Evolutionary conservation across 2,797 vertebrate species (phyloP), one percentile per base, ranked within the genome.

Genomic region (Scarus forsteni): DNA sequence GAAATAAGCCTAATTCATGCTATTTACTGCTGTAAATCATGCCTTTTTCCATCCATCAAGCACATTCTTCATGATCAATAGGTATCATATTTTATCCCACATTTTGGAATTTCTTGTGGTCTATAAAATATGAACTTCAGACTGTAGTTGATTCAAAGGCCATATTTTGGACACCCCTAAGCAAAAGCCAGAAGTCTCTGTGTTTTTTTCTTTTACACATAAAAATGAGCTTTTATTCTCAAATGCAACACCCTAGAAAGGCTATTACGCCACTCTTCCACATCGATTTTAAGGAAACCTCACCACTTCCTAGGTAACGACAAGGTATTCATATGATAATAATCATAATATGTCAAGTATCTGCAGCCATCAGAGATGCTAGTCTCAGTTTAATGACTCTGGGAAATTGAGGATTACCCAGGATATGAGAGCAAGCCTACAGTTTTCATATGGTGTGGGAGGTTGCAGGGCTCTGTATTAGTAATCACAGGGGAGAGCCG

Each of bases 301-400:
- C 60, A 45, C 84, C 86, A 86, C 89, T 90, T 83, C 81, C 83
- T 66, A 84, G 87, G 89, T 91, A 89, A 93, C 91, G 88, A 92
- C 88, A 90, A 89, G 88, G 90, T 90, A 87, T 89, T 92, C 89
- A 86, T 91, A 90, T 89, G 86, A 90, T 92, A 92, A 92, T 91
- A 92, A 93, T 92, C 91, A 91, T 91, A 92, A 90, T 93, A 92
- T 90, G 90, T 93, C 90, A 91, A 93, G 91, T 92, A 91, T 92
- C 91, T 86, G 67, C 81, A 89, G 90, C 90, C 91, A 93, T 93
- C 92, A 92, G 88, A 92, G 90, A 90, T 91, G 89, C 91, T 92
- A 93, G 91, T 90, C 91, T 93, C 92, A 93, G 89, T 92, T 92
- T 93, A 92, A 93, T 93, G 92, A 93, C 92, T 92, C 91, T 92